A percentile compares a stretch with the other conserved stretches of the same genome.
phyloP scores from a whole-genome alignment of 1,140 invertebrate genomes.

The Panagrolaimus sp. region DNA sequence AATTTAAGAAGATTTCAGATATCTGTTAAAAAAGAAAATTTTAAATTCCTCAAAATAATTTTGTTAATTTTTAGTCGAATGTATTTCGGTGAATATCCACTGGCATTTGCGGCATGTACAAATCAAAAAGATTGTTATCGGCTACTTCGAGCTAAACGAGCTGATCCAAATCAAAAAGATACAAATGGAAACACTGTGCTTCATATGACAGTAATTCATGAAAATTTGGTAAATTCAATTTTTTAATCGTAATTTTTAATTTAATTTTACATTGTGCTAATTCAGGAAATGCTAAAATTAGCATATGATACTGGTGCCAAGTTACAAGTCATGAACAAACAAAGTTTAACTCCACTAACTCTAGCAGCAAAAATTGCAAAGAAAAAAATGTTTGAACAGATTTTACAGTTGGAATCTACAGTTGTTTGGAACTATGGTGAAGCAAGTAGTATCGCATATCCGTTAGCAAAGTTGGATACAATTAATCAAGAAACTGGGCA shows the following conservation, averaged over 20 bases:
- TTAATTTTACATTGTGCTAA: no score
- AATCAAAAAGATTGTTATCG: slow-evolving; percentile 94
- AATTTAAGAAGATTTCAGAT: slow-evolving; percentile 69
- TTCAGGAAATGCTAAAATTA: slow-evolving; percentile 89
- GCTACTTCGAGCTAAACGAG: slow-evolving; percentile 83
- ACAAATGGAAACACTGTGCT: slow-evolving; percentile 94
- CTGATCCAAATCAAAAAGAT: slow-evolving; percentile 84
- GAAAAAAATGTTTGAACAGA: slow-evolving; percentile 77
- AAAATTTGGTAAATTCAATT: slow-evolving; percentile 68
- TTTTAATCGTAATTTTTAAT: slow-evolving; percentile 20
- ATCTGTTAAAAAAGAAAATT: no score
- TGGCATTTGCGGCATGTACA: slow-evolving; percentile 88
- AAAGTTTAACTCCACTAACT: slow-evolving; percentile 83
- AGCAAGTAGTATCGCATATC: slow-evolving; percentile 92
- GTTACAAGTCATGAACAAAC: slow-evolving; percentile 75
- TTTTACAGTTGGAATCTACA: slow-evolving; percentile 60
- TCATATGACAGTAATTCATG: slow-evolving; percentile 92
- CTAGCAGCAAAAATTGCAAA: slow-evolving; percentile 84
- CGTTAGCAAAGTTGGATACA: slow-evolving; percentile 87
- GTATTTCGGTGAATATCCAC: slow-evolving; percentile 95
- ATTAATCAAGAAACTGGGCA: slow-evolving; percentile 82
- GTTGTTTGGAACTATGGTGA: slow-evolving; percentile 66
- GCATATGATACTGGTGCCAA: slow-evolving; percentile 82
- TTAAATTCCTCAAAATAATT: not conserved
- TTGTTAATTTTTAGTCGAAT: slow-evolving; percentile 69